Conservation (phyloP, 2,113 vertebrate genomes). For the Myrmecobius fasciatus region DNA sequence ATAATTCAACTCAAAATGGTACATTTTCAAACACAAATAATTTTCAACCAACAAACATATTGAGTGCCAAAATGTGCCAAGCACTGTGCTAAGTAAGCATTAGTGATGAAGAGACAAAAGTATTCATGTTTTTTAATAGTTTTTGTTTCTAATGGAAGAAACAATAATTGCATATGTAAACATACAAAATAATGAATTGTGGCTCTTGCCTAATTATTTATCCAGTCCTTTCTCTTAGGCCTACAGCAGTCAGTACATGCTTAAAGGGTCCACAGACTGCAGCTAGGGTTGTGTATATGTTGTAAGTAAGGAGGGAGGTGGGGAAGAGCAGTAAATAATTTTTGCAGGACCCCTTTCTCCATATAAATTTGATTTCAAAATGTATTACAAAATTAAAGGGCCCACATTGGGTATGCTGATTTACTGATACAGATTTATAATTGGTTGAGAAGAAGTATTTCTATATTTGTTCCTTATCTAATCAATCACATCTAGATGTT, state of each 20-base stretch:
- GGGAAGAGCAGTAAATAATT: neutral
- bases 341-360: neutral
- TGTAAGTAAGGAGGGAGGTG: neutral
- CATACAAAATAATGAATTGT: neutral
- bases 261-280: neutral
- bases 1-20: constrained; percentile 14
- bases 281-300: neutral
- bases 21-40: constrained; percentile 46
- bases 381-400: neutral
- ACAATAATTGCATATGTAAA: neutral
- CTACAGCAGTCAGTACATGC: neutral
- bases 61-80: neutral
- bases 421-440: neutral
- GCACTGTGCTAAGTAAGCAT: neutral
- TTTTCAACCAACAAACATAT: neutral
- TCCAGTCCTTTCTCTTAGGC: neutral
- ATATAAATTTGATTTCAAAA: neutral
- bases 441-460: neutral
- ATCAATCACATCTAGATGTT: neutral
- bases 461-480: neutral
- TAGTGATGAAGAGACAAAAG: neutral
- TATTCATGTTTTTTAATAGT: neutral
- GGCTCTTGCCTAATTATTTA: neutral
- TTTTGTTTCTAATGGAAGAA: neutral
- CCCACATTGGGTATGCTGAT: neutral